Evolutionary conservation across 2,888 invertebrate species (phyloP), one percentile per base, ranked within the genome.

Genomic region (Tenthredo mesomela): DNA sequence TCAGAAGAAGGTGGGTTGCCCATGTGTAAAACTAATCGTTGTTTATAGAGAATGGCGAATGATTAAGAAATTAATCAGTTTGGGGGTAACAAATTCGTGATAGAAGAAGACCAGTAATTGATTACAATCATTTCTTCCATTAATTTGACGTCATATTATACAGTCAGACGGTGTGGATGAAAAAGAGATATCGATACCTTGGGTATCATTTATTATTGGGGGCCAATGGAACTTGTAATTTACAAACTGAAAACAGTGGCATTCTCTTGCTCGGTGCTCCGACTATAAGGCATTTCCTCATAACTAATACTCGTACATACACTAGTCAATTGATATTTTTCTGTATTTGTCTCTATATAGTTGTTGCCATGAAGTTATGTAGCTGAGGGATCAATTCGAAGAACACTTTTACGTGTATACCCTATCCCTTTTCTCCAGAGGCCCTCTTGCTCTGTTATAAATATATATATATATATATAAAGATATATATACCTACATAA

Each of bases 151-250:
- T 33, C 29, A 25, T 33, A 25, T 40, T 33, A 25, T 40, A 43
- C 18, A 21, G 25, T 12, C 2, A 43, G 37, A 73, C 73, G 25
- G 10, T 43, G 40, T 43, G 43, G 73, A 43, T 73, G 73, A 25
- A 47, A 29, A 71, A 12, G 12, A 73, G 43, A 43, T 43, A 73
- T 43, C 25, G 37, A 47, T 50, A 47, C 50, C 50, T 33, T n/a
- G 77, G 77, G 77, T 47, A 77, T 77, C 25, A 37, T 54, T 67
- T 15, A 4, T 54, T 77, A 58, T 77, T 80, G 61, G 80, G 80
- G 80, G 80, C 80, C 80, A 80, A 80, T 80, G 80, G 40, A 77
- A 54, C 37, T 77, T 77, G 21, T 54, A 43, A 3, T 77, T 77
- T 77, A 77, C 47, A 43, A 77, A 77, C 33, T 43, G 40, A 40